A percentile compares a stretch with the other conserved stretches of the same genome.
Conservation (phyloP, 1,140 invertebrate species). For the Oryctes rhinoceros region DNA sequence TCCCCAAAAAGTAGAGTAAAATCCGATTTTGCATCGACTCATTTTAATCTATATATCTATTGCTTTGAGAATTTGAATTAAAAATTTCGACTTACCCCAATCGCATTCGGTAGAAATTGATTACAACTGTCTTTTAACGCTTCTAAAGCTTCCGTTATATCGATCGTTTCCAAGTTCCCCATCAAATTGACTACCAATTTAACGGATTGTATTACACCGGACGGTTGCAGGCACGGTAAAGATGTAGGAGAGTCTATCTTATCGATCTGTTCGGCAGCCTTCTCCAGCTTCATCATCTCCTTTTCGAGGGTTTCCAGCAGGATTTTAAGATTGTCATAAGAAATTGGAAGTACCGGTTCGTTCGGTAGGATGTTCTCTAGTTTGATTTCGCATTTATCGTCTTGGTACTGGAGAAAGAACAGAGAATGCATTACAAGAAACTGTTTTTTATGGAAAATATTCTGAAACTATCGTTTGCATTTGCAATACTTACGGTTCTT, state of each 20-base stretch:
- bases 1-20: too few relatives aligned
- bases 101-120: conserved; percentile 56
- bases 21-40: too few relatives aligned
- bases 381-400: conserved; percentile 77
- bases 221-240: conserved; percentile 65
- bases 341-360: conserved; percentile 75
- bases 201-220: conserved; percentile 82
- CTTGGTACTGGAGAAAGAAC: conserved; percentile 64
- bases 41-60: background rate
- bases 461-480: background rate
- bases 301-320: conserved; percentile 83
- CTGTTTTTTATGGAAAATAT: conserved; percentile 18
- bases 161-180: conserved; percentile 86
- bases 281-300: conserved; percentile 80
- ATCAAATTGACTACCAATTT: conserved; percentile 91
- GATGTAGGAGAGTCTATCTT: conserved; percentile 61
- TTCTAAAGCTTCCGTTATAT: conserved; percentile 79
- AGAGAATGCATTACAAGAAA: background rate
- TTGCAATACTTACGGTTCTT: conserved; percentile 69
- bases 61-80: conserved; percentile 18
- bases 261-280: conserved; percentile 67
- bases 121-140: conserved; percentile 73
- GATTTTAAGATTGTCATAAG: conserved; percentile 81
- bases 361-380: conserved; percentile 80
- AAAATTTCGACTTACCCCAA: conserved; percentile 48